Evolutionary conservation across 2,797 vertebrate species (phyloP).

Genomic region (Synanceia verrucosa): DNA sequence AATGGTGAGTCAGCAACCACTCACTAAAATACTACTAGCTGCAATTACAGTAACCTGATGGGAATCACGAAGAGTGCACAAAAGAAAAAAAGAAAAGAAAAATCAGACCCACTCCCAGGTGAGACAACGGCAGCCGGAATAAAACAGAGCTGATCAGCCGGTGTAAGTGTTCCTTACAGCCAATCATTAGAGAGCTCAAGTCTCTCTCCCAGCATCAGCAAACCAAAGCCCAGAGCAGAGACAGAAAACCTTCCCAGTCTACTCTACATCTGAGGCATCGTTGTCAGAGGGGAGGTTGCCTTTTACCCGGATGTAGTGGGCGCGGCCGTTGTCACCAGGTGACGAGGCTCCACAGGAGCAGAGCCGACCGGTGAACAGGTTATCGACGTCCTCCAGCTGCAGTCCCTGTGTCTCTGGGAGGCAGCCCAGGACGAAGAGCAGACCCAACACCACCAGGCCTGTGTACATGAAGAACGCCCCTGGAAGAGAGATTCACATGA

Average conservation of each 20-base stretch:
- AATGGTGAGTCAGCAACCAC: neutral
- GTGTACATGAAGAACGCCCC: slow-evolving; percentile 96
- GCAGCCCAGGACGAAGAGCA: slow-evolving; percentile 90
- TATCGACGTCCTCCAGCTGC: slow-evolving; percentile 94
- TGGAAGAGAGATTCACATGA: slow-evolving; percentile 64
- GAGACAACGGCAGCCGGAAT: neutral
- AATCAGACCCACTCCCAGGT: slow-evolving; percentile 6
- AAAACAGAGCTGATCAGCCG: neutral
- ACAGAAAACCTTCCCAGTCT: slow-evolving; percentile 40
- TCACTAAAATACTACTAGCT: neutral
- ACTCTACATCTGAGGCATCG: slow-evolving; percentile 91
- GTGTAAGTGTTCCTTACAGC: neutral
- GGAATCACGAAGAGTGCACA: neutral
- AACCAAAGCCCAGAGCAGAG: slow-evolving; percentile 4
- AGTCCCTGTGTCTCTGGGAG: slow-evolving; percentile 96
- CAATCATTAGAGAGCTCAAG: neutral
- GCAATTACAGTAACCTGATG: too few relatives aligned
- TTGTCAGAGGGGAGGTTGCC: slow-evolving; percentile 91
- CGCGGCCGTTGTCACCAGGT: slow-evolving; percentile 59
- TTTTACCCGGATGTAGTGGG: slow-evolving; percentile 94
- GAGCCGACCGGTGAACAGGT: slow-evolving; percentile 88
- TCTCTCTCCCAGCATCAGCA: neutral
- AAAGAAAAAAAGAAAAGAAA: neutral
- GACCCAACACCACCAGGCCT: slow-evolving; percentile 87
- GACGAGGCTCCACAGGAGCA: slow-evolving; percentile 87